Percentiles rank a stretch among this genome's conserved stretches.
Conservation (phyloP, 2,113 vertebrate species). For the Nestor notabilis region DNA sequence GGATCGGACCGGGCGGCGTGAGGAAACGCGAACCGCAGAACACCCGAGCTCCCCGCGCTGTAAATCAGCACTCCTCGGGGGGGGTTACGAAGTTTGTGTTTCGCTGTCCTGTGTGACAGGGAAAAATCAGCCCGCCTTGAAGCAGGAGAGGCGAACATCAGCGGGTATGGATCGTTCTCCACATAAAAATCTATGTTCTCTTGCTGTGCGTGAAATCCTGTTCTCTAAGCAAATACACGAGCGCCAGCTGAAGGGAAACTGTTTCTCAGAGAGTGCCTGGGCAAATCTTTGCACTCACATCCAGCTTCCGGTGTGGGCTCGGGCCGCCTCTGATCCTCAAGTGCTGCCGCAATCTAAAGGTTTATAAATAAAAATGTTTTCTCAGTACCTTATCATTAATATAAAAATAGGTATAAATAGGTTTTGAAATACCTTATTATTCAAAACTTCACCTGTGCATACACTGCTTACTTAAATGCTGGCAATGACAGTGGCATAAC, state of each 20-base stretch:
- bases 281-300: fast-evolving
- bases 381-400: background rate
- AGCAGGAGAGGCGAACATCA: fast-evolving
- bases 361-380: background rate
- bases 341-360: background rate
- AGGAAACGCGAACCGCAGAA: background rate
- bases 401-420: fast-evolving
- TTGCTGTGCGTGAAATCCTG: fast-evolving
- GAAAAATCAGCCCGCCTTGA: background rate
- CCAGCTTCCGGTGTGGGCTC: fast-evolving
- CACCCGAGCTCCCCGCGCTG: background rate
- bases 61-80: fast-evolving
- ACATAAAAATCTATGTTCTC: fast-evolving
- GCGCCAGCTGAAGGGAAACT: background rate
- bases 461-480: fast-evolving
- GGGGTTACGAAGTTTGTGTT: fast-evolving
- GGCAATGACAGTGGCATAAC: fast-evolving
- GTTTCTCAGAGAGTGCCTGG: background rate
- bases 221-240: fast-evolving
- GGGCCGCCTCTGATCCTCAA: fast-evolving
- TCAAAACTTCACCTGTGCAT: fast-evolving
- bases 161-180: fast-evolving
- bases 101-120: background rate
- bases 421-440: background rate
- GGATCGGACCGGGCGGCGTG: fast-evolving